phyloP scores from a whole-genome alignment of 2,888 invertebrate genomes.

The Microctonus hyperodae region DNA sequence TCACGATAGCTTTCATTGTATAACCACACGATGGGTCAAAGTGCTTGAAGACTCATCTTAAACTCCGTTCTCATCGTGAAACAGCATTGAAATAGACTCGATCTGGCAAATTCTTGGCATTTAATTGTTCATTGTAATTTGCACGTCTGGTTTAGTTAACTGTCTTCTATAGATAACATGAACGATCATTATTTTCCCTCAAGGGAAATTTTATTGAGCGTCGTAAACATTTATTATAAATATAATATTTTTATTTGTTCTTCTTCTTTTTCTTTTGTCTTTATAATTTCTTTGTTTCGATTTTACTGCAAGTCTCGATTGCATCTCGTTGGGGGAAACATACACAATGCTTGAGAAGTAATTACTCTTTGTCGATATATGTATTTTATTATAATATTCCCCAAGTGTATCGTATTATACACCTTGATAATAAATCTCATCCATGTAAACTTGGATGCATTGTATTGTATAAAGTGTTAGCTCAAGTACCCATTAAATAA shows the following conservation, averaged over 20 bases:
- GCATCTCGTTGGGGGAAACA: neutral
- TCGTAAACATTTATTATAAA: too few relatives aligned
- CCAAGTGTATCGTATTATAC: constrained; percentile 2
- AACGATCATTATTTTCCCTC: neutral
- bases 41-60: neutral
- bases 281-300: neutral
- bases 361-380: neutral
- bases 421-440: constrained; percentile 3
- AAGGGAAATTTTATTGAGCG: neutral
- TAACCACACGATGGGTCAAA: neutral
- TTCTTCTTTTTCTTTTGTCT: neutral
- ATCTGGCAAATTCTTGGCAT: neutral
- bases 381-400: neutral
- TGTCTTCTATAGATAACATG: neutral
- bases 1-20: neutral
- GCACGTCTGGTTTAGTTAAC: neutral
- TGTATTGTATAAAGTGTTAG: neutral
- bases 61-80: neutral
- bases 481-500: constrained; percentile 25
- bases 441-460: neutral
- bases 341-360: neutral
- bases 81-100: neutral
- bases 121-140: neutral
- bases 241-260: too few relatives aligned
- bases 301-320: neutral